Base-by-base conservation (phyloP, 2,888 invertebrate species). In the Hedya salicella region DNA sequence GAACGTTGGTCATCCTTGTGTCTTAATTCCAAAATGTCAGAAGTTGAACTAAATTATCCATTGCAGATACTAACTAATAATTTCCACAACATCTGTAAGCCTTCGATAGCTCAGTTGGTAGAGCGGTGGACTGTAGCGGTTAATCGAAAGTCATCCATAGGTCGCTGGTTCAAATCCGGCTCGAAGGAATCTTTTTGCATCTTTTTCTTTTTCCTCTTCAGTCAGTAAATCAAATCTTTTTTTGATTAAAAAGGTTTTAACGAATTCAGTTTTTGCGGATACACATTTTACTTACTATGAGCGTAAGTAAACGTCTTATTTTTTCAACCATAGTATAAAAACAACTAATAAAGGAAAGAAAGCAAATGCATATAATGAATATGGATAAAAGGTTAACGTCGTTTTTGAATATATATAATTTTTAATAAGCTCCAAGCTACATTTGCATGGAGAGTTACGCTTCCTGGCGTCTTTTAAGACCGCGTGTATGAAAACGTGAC, bases 21-120 rank as follows among this genome's bases (percentile, higher is more conserved):
- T 48, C 9, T 16, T 9, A 14, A 11, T 39, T 48, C 6, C n/a
- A 59, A 59, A 59, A 48, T 46, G 21, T 14, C 32, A 14, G 14
- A 48, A 39, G 25, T 14, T 8, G 14, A 5, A 5, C 14, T 36
- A 6, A 48, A 39, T 57, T 19, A 42, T 1, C 4, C 11, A 0
- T 1, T 60, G 50, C 14, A 71, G 48, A 30, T 71, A 54, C 0
- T 52, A 14, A 11, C 21, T 13, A 0, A 32, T 50, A 80, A 83
- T 83, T 86, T 86, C 73, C 65, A 0, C 1, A 0, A 0, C 0
- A 0, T 0, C 0, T 8, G 0, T 36, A 48, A 72, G 73, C 92
- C 92, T 93, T 93, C 92, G 92, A 93, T 93, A 93, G 92, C 92
- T 93, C 92, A 93, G 92, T 92, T 93, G 92, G 92, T 93, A 92